Conservation (phyloP, 2,797 vertebrate genomes). For the Peromyscus eremicus region DNA sequence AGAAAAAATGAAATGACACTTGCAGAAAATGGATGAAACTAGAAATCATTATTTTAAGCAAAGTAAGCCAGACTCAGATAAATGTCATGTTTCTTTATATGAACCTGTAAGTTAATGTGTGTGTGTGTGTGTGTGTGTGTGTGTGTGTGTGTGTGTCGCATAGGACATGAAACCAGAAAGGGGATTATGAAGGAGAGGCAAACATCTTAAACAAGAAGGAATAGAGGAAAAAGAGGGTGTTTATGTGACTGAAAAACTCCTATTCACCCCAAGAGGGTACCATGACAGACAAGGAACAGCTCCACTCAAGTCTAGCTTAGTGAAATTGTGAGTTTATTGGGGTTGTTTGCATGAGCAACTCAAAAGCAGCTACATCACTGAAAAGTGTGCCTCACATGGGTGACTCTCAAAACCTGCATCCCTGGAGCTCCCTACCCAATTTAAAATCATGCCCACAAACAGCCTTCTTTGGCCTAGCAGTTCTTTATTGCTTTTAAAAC, state of each 20-base stretch:
- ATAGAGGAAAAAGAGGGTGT: not conserved
- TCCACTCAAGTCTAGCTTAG: not conserved
- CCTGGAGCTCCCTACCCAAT: not conserved
- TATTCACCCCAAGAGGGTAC: not conserved
- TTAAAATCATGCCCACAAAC: not conserved
- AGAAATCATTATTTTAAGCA: slow-evolving; percentile 1
- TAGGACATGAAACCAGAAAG: not conserved
- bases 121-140: not conserved
- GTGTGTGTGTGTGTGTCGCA: not conserved
- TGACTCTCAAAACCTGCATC: not conserved
- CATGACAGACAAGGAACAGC: not conserved
- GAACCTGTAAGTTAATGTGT: not conserved
- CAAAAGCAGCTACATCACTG: not conserved
- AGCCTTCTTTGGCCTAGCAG: not conserved
- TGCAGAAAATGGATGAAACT: not conserved
- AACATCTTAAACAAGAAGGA: not conserved
- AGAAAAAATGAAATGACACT: not conserved
- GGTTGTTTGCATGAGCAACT: not conserved
- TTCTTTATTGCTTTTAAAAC: not conserved
- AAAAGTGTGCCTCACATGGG: not conserved
- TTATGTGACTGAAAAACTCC: not conserved
- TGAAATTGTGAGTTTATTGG: not conserved
- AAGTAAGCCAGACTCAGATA: not conserved
- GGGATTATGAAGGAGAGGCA: not conserved
- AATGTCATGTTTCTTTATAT: not conserved